phyloP scores from a whole-genome alignment of 2,888 invertebrate species.

The Amblyjoppa fuscipennis region DNA sequence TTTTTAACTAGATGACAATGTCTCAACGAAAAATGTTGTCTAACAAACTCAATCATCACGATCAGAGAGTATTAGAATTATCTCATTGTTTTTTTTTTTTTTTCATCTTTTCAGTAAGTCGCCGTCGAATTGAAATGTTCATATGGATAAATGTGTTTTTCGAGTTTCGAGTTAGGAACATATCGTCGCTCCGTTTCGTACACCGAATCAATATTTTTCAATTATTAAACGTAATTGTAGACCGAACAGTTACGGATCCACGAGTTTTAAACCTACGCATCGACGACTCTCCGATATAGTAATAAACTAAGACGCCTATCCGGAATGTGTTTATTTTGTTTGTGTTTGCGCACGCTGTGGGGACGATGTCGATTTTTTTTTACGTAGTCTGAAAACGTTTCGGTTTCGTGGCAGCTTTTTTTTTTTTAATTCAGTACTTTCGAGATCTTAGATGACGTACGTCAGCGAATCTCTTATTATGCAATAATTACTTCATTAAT shows the following conservation, averaged over 20 bases:
- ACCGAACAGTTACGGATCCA: constrained; percentile 45
- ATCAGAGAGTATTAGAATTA: background rate
- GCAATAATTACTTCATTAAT: constrained; percentile 25
- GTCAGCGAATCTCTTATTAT: constrained; percentile 32
- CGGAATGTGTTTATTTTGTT: background rate
- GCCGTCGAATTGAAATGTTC: constrained; percentile 29
- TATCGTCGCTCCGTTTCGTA: constrained; percentile 52
- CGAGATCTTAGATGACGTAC: constrained; percentile 34
- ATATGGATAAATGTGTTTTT: constrained; percentile 17
- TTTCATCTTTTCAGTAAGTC: background rate
- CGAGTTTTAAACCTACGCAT: constrained; percentile 26
- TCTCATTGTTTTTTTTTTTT: background rate
- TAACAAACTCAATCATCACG: background rate
- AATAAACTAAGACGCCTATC: constrained; percentile 12
- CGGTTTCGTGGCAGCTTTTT: constrained; percentile 53
- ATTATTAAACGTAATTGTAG: constrained; percentile 31
- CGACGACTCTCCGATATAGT: constrained; percentile 6
- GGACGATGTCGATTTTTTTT: constrained; percentile 18
- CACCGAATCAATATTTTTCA: constrained; percentile 40
- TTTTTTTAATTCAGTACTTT: constrained; percentile 59
- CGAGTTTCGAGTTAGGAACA: constrained; percentile 46
- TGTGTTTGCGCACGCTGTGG: constrained; percentile 3
- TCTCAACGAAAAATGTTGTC: background rate
- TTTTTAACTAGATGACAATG: background rate
- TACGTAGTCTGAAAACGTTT: constrained; percentile 21